Evolutionary conservation across 2,797 vertebrate genomes (phyloP), one percentile per base, ranked within the genome.

Genomic region (Hipposideros larvatus): DNA sequence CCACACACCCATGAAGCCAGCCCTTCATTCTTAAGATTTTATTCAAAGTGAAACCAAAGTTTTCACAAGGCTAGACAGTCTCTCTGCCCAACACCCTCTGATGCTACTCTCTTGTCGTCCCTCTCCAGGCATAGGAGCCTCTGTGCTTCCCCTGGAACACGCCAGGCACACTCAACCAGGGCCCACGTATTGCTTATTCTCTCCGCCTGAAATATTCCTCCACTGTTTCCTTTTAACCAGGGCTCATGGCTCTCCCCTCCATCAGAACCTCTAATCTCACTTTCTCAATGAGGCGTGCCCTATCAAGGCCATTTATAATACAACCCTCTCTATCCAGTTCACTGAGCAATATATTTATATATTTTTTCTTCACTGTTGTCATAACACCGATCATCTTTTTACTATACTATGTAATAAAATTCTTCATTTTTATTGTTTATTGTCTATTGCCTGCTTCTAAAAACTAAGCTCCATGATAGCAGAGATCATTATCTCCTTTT

Each of bases 41-140:
- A 41, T 16, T 73, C 21, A 26, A 4, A 65, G 31, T 41, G 26
- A 89, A 37, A 70, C 4, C 77, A 61, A 4, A 78, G 37, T 21
- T 43, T 80, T 93, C 21, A 53, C 28, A 57, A n/a, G 55, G n/a
- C 14, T 31, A 24, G 26, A 31, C 3, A 84, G 26, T 0, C 2
- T 11, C 16, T 59, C 10, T 18, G 19, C 46, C 31, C 7, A n/a
- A 28, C 24, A n/a, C 3, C 0, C 7, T 0, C 7, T 5, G 4
- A 89, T 14, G 11, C 34, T 19, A 9, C 19, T 31, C 37, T 59
- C 55, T 11, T 10, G 37, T 19, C 15, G 53, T 41, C 88, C 48
- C 8, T n/a, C 5, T 48, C 5, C 14, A 46, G 28, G 8, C 34
- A 14, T 2, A 26, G 41, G 31, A 19, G 13, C 43, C 19, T n/a